Evolutionary conservation across 2,888 invertebrate species (phyloP), one percentile per base, ranked within the genome.

Genomic region (Saturnia pavonia): DNA sequence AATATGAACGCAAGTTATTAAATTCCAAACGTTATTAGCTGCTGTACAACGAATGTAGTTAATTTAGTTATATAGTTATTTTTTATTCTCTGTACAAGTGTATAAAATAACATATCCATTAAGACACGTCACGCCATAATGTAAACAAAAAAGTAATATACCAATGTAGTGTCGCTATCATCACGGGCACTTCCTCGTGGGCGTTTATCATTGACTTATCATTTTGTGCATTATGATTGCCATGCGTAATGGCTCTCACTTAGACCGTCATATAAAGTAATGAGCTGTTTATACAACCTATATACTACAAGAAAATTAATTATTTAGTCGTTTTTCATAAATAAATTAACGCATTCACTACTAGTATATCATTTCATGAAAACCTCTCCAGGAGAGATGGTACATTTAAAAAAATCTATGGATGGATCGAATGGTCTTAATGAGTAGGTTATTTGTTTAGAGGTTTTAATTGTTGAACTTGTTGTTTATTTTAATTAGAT

Each of bases 131-230:
- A 9, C 9, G 40, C 65, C 9, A 9, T 40, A 65, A 65, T 65
- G n/a, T 65, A 70, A 70, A 70, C 51, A 74, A 76, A 74, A 77
- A 77, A 78, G n/a, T 79, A 77, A 74, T 76, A 69, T 69, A 68
- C 72, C 76, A 77, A 81, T 77, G 75, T 76, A 68, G 71, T 75
- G 74, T 81, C 75, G 76, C 77, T 78, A 81, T 82, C 80, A 76
- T 75, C 76, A 78, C 78, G 78, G 83, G 82, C 83, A 85, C 80
- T 89, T 90, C 89, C 89, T 86, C 83, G 86, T 88, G 85, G 82
- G 79, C 78, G 81, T 78, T 88, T 91, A 91, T 91, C 88, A 81
- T 69, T 51, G 70, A 73, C 79, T 89, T 90, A 91, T 91, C 89
- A 77, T 80, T 81, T 77, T 82, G 79, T 84, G 82, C 81, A 82